Evolutionary conservation across 2,888 invertebrate species (phyloP).

Genomic region (Ophion slaviceki): DNA sequence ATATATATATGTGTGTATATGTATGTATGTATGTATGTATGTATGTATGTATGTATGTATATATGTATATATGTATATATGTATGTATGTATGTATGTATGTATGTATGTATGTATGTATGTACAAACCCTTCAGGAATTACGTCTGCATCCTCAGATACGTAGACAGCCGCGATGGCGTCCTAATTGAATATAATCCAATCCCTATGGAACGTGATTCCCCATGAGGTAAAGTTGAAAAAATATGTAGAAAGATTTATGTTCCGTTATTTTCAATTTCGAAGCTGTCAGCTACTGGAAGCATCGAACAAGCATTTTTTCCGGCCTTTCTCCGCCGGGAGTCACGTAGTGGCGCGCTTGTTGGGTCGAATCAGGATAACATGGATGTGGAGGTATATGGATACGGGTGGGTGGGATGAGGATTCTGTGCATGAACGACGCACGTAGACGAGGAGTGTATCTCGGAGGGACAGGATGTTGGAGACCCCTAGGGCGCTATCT

Average conservation of each 20-base stretch:
- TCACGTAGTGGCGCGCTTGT: neutral
- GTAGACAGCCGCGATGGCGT: neutral
- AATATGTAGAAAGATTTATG: neutral
- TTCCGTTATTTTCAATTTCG: neutral
- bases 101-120: neutral
- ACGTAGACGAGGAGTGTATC: too few relatives aligned
- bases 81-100: neutral
- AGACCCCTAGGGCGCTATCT: too few relatives aligned
- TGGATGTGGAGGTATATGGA: neutral
- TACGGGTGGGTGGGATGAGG: too few relatives aligned
- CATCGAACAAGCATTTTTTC: neutral
- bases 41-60: too few relatives aligned
- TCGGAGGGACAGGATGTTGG: too few relatives aligned
- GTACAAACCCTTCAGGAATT: slow-evolving; percentile 39
- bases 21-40: neutral
- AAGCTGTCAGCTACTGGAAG: neutral
- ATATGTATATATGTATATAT: neutral
- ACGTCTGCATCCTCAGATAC: slow-evolving; percentile 24
- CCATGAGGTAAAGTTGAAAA: neutral
- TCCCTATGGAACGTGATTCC: neutral
- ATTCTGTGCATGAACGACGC: too few relatives aligned
- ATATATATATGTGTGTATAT: neutral
- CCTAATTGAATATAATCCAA: neutral
- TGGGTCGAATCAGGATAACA: neutral
- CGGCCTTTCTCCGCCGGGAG: neutral